Percentiles rank a stretch among this genome's conserved stretches.
These are phyloP conservation scores for Ivindomyrus marchei DNA, from an alignment of 2,113 vertebrate species.

Conservation along the genomic window DNA sequence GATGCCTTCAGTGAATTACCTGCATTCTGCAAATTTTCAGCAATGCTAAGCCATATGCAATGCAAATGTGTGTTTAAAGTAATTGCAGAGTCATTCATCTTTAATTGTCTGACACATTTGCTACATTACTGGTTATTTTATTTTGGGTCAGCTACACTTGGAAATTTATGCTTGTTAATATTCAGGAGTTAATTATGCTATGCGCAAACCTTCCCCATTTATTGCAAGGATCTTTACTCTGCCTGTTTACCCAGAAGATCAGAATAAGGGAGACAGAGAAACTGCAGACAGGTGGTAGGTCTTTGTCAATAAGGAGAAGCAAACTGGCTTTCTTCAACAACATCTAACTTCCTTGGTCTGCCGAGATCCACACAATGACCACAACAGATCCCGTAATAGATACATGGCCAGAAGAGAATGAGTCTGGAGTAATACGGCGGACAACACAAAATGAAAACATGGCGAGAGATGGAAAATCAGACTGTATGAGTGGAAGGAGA, in stretches of 20 bases:
- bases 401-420: not conserved
- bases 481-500: not conserved
- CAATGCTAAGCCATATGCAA: not conserved
- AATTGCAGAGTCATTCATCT: not conserved
- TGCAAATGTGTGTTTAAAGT: not conserved
- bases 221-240: not conserved
- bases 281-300: not conserved
- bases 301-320: not conserved
- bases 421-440: not conserved
- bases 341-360: not conserved
- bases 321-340: not conserved
- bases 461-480: not conserved
- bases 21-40: not conserved
- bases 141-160: not conserved
- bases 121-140: not conserved
- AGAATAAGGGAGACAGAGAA: not conserved
- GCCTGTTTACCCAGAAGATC: not conserved
- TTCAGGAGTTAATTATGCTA: not conserved
- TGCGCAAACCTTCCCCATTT: not conserved
- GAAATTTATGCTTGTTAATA: not conserved
- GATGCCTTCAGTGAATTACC: not conserved
- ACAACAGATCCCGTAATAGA: not conserved
- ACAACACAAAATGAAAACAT: not conserved
- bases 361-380: not conserved
- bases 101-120: not conserved